phyloP scores from a whole-genome alignment of 2,888 invertebrate species.

The Malthinus flaveolus region DNA sequence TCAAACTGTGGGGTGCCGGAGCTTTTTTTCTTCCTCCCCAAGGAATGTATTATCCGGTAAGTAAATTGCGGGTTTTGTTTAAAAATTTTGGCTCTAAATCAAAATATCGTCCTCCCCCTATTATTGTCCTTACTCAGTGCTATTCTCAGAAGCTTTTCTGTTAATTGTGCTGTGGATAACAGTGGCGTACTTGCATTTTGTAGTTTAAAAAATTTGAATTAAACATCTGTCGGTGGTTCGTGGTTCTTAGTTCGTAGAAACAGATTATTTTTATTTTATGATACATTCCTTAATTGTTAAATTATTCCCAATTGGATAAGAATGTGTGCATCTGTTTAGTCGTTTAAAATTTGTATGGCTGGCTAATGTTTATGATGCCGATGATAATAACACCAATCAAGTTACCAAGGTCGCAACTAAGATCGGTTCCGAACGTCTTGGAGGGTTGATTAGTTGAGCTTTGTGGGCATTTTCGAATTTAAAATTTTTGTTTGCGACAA shows the following conservation, averaged over 20 bases:
- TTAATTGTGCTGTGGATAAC: neutral
- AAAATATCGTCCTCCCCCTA: neutral
- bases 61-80: slow-evolving; percentile 50
- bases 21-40: slow-evolving; percentile 95
- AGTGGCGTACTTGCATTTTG: neutral
- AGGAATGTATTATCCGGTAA: slow-evolving; percentile 97
- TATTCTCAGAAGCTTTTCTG: slow-evolving; percentile 2
- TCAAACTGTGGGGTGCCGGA: slow-evolving; percentile 97
- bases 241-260: too few relatives aligned
- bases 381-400: slow-evolving; percentile 5
- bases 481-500: too few relatives aligned
- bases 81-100: slow-evolving; percentile 5
- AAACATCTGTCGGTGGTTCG: too few relatives aligned
- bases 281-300: slow-evolving; percentile 8
- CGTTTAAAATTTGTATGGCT: slow-evolving; percentile 1
- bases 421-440: neutral
- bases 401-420: slow-evolving; percentile 4
- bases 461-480: neutral
- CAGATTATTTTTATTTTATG: too few relatives aligned
- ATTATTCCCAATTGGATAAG: slow-evolving; percentile 8
- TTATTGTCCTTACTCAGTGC: neutral
- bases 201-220: too few relatives aligned
- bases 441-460: neutral
- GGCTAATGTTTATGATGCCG: neutral
- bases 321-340: slow-evolving; percentile 14